Percentiles rank a stretch among this genome's conserved stretches.
Evolutionary conservation across 1,140 invertebrate genomes (phyloP).

Genomic region (Pogonognathellus flavescens): DNA sequence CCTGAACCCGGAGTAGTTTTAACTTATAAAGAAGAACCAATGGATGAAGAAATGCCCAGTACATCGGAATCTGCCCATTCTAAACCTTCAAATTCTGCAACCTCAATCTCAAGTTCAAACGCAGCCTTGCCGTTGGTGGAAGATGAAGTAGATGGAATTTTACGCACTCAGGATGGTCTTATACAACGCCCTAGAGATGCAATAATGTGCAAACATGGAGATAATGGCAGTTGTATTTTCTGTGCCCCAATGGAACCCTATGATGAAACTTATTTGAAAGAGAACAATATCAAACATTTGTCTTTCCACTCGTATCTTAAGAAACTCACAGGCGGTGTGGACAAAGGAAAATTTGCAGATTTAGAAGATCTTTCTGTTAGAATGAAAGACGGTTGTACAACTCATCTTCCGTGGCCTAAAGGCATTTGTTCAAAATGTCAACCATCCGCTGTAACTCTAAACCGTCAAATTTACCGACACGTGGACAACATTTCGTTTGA

Average conservation of each 20-base stretch:
- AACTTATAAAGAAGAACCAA: conserved; percentile 51
- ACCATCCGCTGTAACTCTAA: conserved; percentile 95
- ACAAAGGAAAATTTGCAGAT: conserved; percentile 93
- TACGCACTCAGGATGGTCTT: conserved; percentile 88
- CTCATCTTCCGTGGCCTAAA: conserved; percentile 97
- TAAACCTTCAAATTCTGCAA: conserved; percentile 1
- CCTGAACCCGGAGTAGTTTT: conserved; percentile 69
- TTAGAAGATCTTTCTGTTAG: conserved; percentile 94
- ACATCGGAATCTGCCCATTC: not conserved
- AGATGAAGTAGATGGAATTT: conserved; percentile 87
- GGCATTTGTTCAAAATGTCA: conserved; percentile 99
- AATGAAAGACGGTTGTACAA: conserved; percentile 92
- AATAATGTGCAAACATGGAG: conserved; percentile 93
- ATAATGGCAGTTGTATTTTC: conserved; percentile 92
- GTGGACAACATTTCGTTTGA: conserved; percentile 99
- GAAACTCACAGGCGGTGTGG: conserved; percentile 92
- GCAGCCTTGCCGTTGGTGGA: conserved; percentile 72
- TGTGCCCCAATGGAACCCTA: conserved; percentile 96
- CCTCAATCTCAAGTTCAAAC: conserved; percentile 15
- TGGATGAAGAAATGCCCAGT: conserved; percentile 52
- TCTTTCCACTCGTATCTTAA: conserved; percentile 97
- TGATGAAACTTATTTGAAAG: conserved; percentile 92
- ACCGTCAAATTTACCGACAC: conserved; percentile 93
- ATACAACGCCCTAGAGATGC: conserved; percentile 91
- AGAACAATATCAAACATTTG: conserved; percentile 98